Conservation (phyloP, 2,113 vertebrate genomes). For the Hippocampus guttulatus region DNA sequence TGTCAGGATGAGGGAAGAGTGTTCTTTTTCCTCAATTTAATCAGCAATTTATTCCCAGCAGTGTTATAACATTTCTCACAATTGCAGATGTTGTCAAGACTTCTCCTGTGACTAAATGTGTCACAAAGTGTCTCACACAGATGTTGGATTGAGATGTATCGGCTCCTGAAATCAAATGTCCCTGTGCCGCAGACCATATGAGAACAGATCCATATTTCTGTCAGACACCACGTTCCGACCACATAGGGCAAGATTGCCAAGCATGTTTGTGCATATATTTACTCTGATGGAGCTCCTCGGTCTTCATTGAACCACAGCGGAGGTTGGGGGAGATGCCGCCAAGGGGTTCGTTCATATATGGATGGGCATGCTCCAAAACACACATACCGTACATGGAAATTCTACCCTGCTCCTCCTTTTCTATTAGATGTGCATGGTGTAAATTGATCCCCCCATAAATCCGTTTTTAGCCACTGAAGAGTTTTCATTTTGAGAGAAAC, state of each 20-base stretch:
- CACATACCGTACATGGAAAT: conserved; percentile 3
- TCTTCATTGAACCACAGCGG: conserved; percentile 37
- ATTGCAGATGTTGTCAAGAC: conserved; percentile 9
- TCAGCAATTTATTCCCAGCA: neutral
- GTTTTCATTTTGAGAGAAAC: conserved; percentile 41
- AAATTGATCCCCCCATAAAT: conserved; percentile 39
- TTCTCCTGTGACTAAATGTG: conserved; percentile 16
- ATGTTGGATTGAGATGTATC: conserved; percentile 11
- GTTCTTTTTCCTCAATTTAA: conserved; percentile 2
- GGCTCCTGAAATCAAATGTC: conserved; percentile 38
- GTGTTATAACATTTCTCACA: conserved; percentile 20
- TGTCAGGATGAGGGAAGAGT: neutral
- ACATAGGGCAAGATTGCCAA: conserved; percentile 33
- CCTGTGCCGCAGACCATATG: conserved; percentile 17
- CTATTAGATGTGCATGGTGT: conserved; percentile 30
- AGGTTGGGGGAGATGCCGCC: conserved; percentile 11
- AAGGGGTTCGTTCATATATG: conserved; percentile 6
- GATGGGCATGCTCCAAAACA: conserved; percentile 6
- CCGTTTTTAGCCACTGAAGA: conserved; percentile 35
- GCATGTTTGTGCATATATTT: conserved; percentile 63
- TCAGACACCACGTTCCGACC: conserved; percentile 17
- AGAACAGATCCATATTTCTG: conserved; percentile 49
- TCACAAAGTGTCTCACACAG: conserved; percentile 11
- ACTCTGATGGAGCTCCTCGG: conserved; percentile 32
- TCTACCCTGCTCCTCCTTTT: conserved; percentile 1